Conservation (phyloP, 2,113 vertebrate genomes). For the Piprites chloris region DNA sequence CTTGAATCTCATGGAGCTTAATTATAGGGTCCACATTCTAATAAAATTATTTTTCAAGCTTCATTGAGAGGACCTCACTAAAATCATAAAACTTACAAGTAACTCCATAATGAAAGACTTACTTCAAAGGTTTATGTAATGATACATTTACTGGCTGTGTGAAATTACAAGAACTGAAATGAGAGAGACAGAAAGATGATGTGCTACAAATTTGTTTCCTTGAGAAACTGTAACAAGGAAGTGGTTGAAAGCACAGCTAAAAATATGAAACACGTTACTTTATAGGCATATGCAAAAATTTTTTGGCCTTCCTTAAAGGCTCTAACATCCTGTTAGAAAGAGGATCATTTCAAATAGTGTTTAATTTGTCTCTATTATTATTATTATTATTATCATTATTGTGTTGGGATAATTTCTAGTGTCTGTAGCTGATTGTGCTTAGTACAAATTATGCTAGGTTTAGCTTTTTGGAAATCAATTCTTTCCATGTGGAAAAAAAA, state of each 20-base stretch:
- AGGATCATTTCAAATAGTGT: not conserved
- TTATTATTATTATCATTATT: not conserved
- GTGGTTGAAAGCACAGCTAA: not conserved
- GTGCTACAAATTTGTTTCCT: not conserved
- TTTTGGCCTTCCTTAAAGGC: not conserved
- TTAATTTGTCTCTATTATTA: not conserved
- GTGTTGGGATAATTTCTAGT: not conserved
- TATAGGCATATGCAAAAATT: not conserved
- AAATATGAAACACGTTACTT: not conserved
- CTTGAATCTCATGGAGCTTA: slow-evolving; percentile 27
- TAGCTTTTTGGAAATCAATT: not conserved
- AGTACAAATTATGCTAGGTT: not conserved
- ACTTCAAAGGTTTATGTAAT: not conserved
- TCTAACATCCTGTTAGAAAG: not conserved
- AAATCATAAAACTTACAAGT: not conserved
- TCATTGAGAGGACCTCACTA: not conserved
- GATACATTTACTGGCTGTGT: not conserved
- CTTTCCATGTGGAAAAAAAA: not conserved
- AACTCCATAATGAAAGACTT: not conserved
- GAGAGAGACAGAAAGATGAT: not conserved
- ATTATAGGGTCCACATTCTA: slow-evolving; percentile 7
- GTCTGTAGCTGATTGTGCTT: not conserved
- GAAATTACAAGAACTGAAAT: not conserved
- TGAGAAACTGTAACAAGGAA: not conserved
- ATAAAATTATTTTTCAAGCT: slow-evolving; percentile 36